A percentile compares a stretch with the other conserved stretches of the same genome.
phyloP scores from a whole-genome alignment of 2,797 vertebrate genomes.

The Gila robusta region DNA sequence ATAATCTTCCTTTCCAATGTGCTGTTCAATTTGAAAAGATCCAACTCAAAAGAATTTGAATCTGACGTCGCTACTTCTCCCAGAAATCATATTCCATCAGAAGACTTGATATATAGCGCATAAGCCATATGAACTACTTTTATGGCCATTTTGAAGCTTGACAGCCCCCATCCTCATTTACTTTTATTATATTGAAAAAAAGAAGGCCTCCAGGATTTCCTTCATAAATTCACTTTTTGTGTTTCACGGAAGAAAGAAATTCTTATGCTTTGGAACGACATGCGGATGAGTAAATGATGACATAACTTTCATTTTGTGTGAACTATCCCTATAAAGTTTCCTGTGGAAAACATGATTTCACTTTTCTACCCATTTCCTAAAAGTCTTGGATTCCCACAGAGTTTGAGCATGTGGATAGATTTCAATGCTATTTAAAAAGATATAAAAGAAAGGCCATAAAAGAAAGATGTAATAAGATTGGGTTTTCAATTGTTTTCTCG shows the following conservation, averaged over 20 bases:
- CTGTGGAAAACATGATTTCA: constrained; percentile 46
- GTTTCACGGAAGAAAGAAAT: neutral
- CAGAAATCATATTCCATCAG: neutral
- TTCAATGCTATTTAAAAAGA: constrained; percentile 39
- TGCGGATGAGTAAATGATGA: neutral
- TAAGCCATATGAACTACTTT: neutral
- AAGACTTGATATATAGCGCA: neutral
- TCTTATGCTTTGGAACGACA: neutral
- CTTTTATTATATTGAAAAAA: neutral
- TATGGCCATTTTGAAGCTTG: neutral
- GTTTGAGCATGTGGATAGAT: constrained; percentile 4
- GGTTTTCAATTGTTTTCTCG: constrained; percentile 19
- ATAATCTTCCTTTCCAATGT: neutral
- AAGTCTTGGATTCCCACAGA: constrained; percentile 9
- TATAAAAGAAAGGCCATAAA: constrained; percentile 16
- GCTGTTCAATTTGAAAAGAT: neutral
- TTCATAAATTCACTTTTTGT: neutral
- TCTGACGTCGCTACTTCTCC: neutral
- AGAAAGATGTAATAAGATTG: constrained; percentile 9
- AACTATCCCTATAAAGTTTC: constrained; percentile 33
- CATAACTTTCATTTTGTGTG: neutral
- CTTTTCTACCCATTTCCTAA: constrained; percentile 11
- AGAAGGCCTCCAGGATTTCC: neutral
- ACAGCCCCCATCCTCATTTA: neutral
- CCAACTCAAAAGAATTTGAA: neutral